Evolutionary conservation across 2,113 vertebrate genomes (phyloP).

Genomic region (Nerophis ophidion): DNA sequence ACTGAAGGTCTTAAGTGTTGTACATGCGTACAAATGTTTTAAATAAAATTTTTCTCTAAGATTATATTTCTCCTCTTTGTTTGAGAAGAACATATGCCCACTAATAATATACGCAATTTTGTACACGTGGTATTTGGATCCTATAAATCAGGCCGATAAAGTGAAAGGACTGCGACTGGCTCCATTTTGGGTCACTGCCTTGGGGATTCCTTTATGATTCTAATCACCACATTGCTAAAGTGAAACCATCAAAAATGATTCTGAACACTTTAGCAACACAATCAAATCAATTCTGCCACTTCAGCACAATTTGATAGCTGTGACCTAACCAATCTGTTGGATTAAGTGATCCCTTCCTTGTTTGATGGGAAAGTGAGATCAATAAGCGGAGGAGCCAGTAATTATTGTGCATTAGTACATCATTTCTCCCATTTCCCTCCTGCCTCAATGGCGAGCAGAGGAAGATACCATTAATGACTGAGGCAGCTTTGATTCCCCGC

Average conservation of each 20-base stretch:
- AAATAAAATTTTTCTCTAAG: no score
- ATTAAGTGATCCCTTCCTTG: slow-evolving; percentile 33
- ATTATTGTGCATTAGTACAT: slow-evolving; percentile 34
- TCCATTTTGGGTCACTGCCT: slow-evolving; percentile 8
- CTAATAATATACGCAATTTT: no score
- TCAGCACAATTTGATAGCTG: slow-evolving; percentile 17
- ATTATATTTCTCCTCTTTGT: no score
- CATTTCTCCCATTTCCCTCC: slow-evolving; percentile 33
- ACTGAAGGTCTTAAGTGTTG: no score
- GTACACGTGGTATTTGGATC: no score
- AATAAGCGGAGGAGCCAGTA: slow-evolving; percentile 43
- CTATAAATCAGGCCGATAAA: no score
- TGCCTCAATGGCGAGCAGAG: slow-evolving; percentile 33
- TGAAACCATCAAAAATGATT: slow-evolving; percentile 5
- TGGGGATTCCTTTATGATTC: slow-evolving; percentile 1
- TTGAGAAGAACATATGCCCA: no score
- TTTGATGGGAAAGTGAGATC: slow-evolving; percentile 41
- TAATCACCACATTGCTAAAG: slow-evolving; percentile 9
- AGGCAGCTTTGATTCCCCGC: slow-evolving; percentile 29
- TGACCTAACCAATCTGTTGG: slow-evolving; percentile 13
- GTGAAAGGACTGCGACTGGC: neutral
- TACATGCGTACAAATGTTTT: no score
- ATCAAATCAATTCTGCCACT: neutral
- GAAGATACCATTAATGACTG: slow-evolving; percentile 32
- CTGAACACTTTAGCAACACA: neutral